Evolutionary conservation across 2,888 invertebrate genomes (phyloP).

Genomic region (Lithosia quadra): DNA sequence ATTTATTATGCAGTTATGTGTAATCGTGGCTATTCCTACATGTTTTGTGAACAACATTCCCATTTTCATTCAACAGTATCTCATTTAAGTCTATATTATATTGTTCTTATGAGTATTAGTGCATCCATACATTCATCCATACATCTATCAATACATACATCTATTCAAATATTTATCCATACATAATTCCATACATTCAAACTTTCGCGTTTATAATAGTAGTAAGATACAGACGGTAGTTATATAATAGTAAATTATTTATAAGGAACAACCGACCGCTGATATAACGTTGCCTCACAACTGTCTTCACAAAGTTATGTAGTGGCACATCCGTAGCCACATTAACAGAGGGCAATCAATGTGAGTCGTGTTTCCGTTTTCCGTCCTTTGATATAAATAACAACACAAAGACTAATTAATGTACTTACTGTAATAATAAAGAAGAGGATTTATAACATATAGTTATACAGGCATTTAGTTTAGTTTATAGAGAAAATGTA

Average conservation of each 20-base stretch:
- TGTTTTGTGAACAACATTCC: too few species aligned
- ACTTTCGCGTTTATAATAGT: neutral
- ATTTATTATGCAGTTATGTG: neutral
- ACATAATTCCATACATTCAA: neutral
- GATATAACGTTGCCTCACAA: slow-evolving; percentile 5
- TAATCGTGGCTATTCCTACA: neutral
- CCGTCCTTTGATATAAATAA: slow-evolving; percentile 35
- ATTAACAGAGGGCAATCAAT: slow-evolving; percentile 43
- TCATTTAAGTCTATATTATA: too few species aligned
- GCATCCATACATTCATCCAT: neutral
- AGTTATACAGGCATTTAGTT: neutral
- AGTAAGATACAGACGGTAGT: neutral
- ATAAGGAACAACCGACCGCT: slow-evolving; percentile 7
- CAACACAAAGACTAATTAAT: slow-evolving; percentile 24
- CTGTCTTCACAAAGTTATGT: slow-evolving; percentile 32
- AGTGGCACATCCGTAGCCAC: slow-evolving; percentile 36
- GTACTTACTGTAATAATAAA: slow-evolving; percentile 31
- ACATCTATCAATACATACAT: neutral
- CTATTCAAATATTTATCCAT: neutral
- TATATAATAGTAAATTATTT: slow-evolving; percentile 4
- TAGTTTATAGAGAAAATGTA: neutral
- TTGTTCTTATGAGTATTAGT: too few species aligned
- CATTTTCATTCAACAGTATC: too few species aligned
- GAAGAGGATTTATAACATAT: slow-evolving; percentile 25
- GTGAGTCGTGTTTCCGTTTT: slow-evolving; percentile 38